A percentile compares a stretch with the other conserved stretches of the same genome.
Conservation (phyloP, 2,888 invertebrate genomes). For the Neocrepidodera transversa region DNA sequence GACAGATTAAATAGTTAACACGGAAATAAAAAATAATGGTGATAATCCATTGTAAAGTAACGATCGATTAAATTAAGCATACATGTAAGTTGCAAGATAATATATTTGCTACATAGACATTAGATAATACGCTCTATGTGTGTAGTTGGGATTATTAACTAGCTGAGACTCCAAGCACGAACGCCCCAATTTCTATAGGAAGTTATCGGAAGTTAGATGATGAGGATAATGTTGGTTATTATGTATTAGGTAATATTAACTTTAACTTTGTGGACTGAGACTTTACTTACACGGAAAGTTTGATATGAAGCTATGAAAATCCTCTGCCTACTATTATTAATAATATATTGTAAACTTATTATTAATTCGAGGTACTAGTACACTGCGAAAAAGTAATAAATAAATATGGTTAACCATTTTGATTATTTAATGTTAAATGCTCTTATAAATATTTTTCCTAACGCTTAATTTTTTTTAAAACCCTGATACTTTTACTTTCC, state of each 20-base stretch:
- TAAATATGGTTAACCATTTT: no score
- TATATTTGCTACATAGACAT: constrained; percentile 33
- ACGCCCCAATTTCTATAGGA: constrained; percentile 13
- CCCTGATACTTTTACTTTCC: no score
- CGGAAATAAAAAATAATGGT: no score
- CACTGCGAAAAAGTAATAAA: no score
- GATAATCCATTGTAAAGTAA: not conserved
- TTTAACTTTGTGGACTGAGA: constrained; percentile 13
- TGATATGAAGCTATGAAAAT: constrained; percentile 7
- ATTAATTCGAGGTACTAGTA: no score
- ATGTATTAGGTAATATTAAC: constrained; percentile 14
- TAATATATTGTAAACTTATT: no score
- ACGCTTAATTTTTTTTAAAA: no score
- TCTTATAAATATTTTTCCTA: no score
- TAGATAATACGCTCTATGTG: constrained; percentile 1
- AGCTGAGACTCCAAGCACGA: constrained; percentile 13
- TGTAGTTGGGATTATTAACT: constrained; percentile 24
- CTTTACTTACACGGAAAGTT: constrained; percentile 13
- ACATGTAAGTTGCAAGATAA: constrained; percentile 29
- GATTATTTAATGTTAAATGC: no score
- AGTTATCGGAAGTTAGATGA: constrained; percentile 21
- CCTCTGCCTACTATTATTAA: no score
- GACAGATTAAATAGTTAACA: no score
- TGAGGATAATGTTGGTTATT: constrained; percentile 10
- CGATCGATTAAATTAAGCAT: constrained; percentile 18